phyloP scores from a whole-genome alignment of 2,797 vertebrate species.

The Phalloptychus januarius region DNA sequence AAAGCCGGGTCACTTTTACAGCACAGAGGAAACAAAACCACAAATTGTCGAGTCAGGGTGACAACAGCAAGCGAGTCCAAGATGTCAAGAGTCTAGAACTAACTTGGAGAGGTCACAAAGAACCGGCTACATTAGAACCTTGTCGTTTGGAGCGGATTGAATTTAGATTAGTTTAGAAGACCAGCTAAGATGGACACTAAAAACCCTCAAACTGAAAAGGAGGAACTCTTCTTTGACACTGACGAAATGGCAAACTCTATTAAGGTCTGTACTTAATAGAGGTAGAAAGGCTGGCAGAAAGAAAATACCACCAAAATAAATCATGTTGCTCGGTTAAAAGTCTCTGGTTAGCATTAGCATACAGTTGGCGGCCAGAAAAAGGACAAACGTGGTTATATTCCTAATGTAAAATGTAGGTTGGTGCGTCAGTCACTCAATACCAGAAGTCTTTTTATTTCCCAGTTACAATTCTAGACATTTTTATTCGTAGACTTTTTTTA shows the following conservation, averaged over 20 bases:
- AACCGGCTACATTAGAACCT: neutral
- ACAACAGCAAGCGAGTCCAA: neutral
- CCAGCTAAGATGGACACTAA: neutral
- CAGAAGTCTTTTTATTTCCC: neutral
- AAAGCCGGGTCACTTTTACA: neutral
- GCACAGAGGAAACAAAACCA: neutral
- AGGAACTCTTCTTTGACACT: neutral
- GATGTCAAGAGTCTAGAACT: neutral
- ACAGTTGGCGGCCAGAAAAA: neutral
- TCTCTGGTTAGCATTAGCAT: neutral
- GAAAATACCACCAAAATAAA: neutral
- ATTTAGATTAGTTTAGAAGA: neutral
- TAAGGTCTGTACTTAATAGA: neutral
- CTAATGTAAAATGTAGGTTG: neutral
- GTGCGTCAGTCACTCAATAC: neutral
- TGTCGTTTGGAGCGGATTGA: neutral
- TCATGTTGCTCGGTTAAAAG: neutral
- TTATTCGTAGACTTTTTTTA: neutral
- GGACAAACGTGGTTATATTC: neutral
- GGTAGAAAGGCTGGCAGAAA: neutral
- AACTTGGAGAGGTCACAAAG: neutral
- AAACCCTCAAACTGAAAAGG: neutral
- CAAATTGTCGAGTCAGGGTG: neutral
- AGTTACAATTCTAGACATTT: neutral
- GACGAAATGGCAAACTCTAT: neutral